Evolutionary conservation across 2,113 vertebrate species (phyloP).

Genomic region (Dryoscopus gambensis): DNA sequence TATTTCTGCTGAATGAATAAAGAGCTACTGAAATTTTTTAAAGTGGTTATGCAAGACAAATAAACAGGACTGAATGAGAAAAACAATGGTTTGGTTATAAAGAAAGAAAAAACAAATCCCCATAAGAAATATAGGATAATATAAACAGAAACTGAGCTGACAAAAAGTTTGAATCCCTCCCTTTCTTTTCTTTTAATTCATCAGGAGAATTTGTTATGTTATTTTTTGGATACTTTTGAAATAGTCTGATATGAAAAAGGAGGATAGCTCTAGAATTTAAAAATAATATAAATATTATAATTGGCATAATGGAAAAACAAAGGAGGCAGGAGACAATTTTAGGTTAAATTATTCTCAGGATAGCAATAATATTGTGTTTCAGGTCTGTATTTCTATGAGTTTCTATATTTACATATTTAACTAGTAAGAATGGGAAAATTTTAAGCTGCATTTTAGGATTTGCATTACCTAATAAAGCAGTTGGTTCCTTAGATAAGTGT

Average conservation of each 20-base stretch:
- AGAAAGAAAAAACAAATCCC: background rate
- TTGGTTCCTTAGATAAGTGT: background rate
- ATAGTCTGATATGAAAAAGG: background rate
- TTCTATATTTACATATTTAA: background rate
- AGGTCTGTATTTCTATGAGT: background rate
- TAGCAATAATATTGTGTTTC: background rate
- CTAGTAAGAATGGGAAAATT: background rate
- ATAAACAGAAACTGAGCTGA: background rate
- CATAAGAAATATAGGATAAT: background rate
- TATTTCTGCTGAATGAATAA: background rate
- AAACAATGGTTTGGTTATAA: background rate
- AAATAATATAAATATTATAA: background rate
- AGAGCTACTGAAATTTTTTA: background rate
- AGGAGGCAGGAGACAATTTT: background rate
- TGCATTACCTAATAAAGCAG: background rate
- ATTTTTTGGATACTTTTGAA: background rate
- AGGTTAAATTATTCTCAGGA: background rate
- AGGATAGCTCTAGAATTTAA: background rate
- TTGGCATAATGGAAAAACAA: rapidly evolving
- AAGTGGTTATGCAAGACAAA: background rate
- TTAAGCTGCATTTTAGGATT: background rate
- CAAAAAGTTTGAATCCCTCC: rapidly evolving
- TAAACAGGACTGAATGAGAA: background rate
- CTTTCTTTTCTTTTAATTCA: background rate
- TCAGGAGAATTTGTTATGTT: background rate